phyloP scores from a whole-genome alignment of 2,113 vertebrate genomes.

The Steatornis caripensis region DNA sequence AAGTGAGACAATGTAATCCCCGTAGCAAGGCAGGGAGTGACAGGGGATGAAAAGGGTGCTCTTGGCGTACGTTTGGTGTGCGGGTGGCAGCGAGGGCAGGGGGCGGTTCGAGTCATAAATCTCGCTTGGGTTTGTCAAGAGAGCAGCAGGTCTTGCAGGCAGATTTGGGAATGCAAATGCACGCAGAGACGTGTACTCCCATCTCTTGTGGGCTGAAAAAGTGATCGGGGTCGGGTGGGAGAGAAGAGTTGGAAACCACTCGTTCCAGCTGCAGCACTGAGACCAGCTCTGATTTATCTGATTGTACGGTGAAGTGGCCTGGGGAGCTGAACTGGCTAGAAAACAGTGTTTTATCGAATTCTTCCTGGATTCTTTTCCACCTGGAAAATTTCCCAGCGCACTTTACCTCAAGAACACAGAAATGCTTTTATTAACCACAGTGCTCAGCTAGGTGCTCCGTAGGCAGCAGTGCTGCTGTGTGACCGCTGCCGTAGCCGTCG shows the following conservation, averaged over 20 bases:
- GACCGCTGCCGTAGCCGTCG: background rate
- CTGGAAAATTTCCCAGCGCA: background rate
- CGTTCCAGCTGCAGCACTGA: background rate
- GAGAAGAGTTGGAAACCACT: background rate
- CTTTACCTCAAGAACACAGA: background rate
- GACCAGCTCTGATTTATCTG: background rate
- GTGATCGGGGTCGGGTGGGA: background rate
- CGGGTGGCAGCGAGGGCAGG: background rate
- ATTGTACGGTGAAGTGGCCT: background rate
- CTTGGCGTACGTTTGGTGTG: background rate
- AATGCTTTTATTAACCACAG: background rate
- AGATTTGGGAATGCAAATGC: background rate
- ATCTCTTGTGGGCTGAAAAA: background rate
- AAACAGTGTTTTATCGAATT: background rate
- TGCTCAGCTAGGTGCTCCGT: background rate
- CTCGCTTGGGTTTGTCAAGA: background rate
- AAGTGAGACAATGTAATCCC: background rate
- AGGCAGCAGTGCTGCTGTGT: background rate
- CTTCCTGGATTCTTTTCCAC: background rate
- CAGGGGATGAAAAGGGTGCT: background rate
- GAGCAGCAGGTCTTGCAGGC: background rate
- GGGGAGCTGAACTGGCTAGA: background rate
- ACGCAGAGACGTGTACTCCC: fast-evolving
- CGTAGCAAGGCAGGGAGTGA: background rate
- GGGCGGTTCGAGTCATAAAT: background rate